Evolutionary conservation across 1,140 invertebrate genomes (phyloP).

Genomic region (Brachionus rotundiformis): DNA sequence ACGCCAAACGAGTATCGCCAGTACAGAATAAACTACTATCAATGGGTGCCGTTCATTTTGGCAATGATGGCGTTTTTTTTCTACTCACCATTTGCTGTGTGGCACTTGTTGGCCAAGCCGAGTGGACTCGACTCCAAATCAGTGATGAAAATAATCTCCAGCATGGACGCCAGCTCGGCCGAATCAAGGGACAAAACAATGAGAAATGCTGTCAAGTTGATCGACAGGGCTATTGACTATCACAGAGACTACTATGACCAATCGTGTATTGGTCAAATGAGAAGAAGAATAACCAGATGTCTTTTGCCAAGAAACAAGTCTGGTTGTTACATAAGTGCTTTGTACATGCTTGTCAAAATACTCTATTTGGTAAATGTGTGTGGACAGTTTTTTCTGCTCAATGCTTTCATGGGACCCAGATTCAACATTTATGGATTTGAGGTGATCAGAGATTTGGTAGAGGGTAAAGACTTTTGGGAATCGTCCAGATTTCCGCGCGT

Average conservation of each 20-base stretch:
- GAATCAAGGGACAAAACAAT: constrained; percentile 40
- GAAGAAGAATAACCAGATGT: not conserved
- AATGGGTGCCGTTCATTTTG: constrained; percentile 53
- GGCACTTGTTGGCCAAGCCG: constrained; percentile 46
- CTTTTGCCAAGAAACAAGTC: constrained; percentile 55
- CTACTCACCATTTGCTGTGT: constrained; percentile 45
- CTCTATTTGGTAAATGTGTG: constrained; percentile 56
- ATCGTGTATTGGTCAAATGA: not conserved
- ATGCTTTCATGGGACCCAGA: constrained; percentile 56
- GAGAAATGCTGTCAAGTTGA: constrained; percentile 29
- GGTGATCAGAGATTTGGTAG: constrained; percentile 54
- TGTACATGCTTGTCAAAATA: constrained; percentile 59
- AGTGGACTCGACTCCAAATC: constrained; percentile 48
- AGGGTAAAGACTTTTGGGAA: constrained; percentile 53
- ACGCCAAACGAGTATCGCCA: not conserved
- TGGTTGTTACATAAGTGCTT: constrained; percentile 58
- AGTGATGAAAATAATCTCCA: constrained; percentile 28
- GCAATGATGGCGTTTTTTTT: constrained; percentile 49
- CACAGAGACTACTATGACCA: constrained; percentile 38
- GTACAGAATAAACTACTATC: constrained; percentile 42
- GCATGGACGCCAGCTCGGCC: constrained; percentile 4
- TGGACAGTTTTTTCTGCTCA: constrained; percentile 58
- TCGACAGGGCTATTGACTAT: constrained; percentile 49
- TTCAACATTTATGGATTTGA: constrained; percentile 55
- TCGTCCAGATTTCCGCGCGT: constrained; percentile 55